These are phyloP conservation scores for Neosilurus mollespiculum DNA, from an alignment of 2,797 vertebrate genomes.

Conservation along the genomic window DNA sequence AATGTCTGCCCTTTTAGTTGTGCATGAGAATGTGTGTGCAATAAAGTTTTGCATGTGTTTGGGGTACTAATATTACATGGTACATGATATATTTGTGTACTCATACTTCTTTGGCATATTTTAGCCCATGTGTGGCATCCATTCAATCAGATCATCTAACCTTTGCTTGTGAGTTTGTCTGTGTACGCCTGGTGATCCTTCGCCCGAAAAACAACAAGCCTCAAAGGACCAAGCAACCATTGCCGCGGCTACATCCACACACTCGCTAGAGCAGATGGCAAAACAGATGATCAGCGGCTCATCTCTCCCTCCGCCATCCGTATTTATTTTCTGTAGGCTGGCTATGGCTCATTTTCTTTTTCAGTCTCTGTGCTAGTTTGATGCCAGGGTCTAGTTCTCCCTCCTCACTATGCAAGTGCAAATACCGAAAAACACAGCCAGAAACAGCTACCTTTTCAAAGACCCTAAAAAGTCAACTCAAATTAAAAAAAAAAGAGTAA, in stretches of 20 bases:
- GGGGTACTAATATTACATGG: not conserved
- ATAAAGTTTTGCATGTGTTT: not conserved
- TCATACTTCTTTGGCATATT: not conserved
- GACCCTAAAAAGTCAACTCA: conserved; percentile 52
- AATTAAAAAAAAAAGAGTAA: conserved; percentile 25
- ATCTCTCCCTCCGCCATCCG: conserved; percentile 79
- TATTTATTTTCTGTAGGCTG: conserved; percentile 83
- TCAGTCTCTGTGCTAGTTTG: conserved; percentile 71
- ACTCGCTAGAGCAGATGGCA: conserved; percentile 78
- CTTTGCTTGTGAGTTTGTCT: conserved; percentile 9
- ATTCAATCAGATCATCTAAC: conserved; percentile 9
- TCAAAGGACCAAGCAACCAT: conserved; percentile 67
- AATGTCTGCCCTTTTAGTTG: not conserved
- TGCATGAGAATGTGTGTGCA: not conserved
- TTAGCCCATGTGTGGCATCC: not conserved
- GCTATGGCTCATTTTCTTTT: conserved; percentile 71
- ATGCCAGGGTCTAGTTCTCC: conserved; percentile 65
- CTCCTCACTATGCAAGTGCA: conserved; percentile 72
- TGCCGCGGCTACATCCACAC: conserved; percentile 69
- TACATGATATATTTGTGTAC: not conserved
- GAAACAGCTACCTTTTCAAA: not conserved
- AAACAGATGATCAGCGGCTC: conserved; percentile 81
- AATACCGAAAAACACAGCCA: conserved; percentile 51
- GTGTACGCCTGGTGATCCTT: conserved; percentile 48
- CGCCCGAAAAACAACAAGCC: conserved; percentile 63